Base-by-base conservation (phyloP, 2,888 invertebrate genomes). In the Osmoderma eremita region DNA sequence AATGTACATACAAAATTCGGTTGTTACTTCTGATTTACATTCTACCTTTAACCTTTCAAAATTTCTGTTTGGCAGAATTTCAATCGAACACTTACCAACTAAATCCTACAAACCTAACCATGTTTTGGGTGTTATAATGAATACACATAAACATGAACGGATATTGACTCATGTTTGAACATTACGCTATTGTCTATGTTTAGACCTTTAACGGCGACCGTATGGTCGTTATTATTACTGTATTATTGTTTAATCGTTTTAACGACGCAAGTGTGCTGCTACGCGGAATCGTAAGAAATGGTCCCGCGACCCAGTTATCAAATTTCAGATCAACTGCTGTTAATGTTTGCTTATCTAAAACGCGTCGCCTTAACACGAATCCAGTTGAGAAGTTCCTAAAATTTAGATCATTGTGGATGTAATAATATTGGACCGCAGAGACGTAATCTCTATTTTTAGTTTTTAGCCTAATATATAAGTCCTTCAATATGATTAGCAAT, bases 131-230 rank as follows among this genome's bases (percentile, higher is more conserved):
- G 5, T 30, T 30, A 20, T 36, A 10, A 30, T 4, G 18, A 53
- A 53, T 18, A 38, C n/a, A 53, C 38, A 38, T 36, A 36, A 53
- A 36, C 36, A 18, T 13, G 17, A 38, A 38, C 38, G 38, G 53
- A 53, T 53, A 51, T 51, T 51, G 51, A 51, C 51, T 51, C 36
- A 51, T 51, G 36, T 51, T 36, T 51, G 30, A 15, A 30, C 30
- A 38, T 53, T 38, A 53, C 38, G 53, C 15, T 36, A 38, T 15
- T 38, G 53, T 53, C 53, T 53, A 53, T 53, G 53, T 53, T 53
- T 53, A 53, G 53, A 53, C 30, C 15, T 12, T 17, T 13, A 36
- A 53, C 30, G 30, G 10, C 30, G 6, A 30, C 8, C 53, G 10
- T 15, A 53, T 15, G 17, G 13, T 18, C 17, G 15, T 8, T 53